Base-by-base conservation (phyloP, 2,888 invertebrate genomes). In the Eretmocerus hayati region DNA sequence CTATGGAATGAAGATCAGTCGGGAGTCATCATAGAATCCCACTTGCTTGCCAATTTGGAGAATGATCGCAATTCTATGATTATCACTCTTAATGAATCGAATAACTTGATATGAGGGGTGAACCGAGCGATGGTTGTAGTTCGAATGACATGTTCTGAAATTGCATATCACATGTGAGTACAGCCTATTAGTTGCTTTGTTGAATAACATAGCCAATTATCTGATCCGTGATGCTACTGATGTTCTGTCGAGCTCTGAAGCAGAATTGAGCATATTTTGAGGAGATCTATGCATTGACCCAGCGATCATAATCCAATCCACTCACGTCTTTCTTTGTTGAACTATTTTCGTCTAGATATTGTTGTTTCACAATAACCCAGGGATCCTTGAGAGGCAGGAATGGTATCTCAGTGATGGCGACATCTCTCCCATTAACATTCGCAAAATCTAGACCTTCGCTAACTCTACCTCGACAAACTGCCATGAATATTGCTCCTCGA, bases 371-470 rank as follows among this genome's bases (percentile, higher is more conserved):
- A 52, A 90, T 76, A 41, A 99, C 85, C 69, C 89, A 81, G 1
- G 95, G 90, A 74, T 99, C 97, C 71, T 85, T 88, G 16, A 88
- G 72, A 0, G 97, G 95, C 8, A 99, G 95, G 75, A 86, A 99
- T 2, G 99, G 99, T 47, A 99, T 75, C 2, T 99, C 99, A 30
- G 91, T 91, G 46, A 99, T 87, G 43, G 97, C 82, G 1, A 99
- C 97, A 54, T 91, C 95, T 61, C 99, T 81, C 1, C 95, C 96
- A 75, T 94, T 93, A 61, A 82, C 82, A 73, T 99, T 92, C 16
- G 92, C 87, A 77, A 99, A 97, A 75, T 99, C 97, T 57, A 99
- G 77, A 21, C 99, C 99, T 77, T 99, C 97, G 18, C 95, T 94
- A 0, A 96, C 92, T 77, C 97, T 99, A 13, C 99, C 97, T 59